Conservation (phyloP, 2,888 invertebrate genomes). For the Cyrtodaria siliqua region DNA sequence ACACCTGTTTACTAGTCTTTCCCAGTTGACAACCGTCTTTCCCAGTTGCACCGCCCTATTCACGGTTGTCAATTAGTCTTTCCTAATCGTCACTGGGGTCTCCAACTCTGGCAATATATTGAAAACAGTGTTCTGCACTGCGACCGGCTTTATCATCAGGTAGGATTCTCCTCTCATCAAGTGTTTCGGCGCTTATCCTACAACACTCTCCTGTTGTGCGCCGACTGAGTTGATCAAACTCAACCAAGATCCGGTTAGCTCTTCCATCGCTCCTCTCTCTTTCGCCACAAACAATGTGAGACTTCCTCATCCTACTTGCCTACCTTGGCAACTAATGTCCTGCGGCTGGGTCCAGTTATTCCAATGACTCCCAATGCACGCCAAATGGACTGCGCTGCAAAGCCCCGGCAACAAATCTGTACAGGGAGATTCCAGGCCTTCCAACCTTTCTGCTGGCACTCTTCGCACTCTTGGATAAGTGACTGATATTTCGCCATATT, state of each 20-base stretch:
- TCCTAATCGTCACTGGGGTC: background rate
- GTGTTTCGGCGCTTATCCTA: too few species aligned
- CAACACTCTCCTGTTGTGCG: background rate
- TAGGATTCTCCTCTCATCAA: too few species aligned
- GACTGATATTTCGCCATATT: too few species aligned
- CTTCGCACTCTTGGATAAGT: background rate
- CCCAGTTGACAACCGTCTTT: background rate
- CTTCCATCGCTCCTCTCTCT: too few species aligned
- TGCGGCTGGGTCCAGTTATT: too few species aligned
- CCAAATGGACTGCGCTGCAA: background rate
- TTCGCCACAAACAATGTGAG: too few species aligned
- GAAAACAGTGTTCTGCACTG: background rate
- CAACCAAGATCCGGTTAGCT: too few species aligned
- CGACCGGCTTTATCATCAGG: too few species aligned
- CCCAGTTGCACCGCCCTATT: background rate
- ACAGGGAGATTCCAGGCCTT: background rate
- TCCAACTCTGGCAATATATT: background rate
- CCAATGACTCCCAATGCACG: background rate
- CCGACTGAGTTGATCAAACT: background rate
- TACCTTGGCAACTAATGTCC: too few species aligned
- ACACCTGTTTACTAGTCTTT: background rate
- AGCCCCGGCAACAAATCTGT: background rate
- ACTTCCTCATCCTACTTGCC: too few species aligned
- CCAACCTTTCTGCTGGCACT: background rate
- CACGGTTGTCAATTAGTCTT: background rate